Evolutionary conservation across 1,140 invertebrate species (phyloP).

Genomic region (Drosophila dunni): DNA sequence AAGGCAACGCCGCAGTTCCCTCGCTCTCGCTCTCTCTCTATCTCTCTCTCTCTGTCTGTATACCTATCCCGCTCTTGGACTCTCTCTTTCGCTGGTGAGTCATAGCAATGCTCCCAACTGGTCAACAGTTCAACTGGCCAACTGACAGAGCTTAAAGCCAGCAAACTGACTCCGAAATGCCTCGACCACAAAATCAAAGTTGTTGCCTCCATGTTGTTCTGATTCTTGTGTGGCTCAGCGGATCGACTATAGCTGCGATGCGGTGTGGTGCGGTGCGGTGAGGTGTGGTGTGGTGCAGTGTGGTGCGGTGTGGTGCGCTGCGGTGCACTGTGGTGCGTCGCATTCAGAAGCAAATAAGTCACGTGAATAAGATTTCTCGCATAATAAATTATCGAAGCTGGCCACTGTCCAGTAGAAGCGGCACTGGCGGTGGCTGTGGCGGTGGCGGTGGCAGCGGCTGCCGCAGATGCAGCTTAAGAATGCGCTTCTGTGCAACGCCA

Average conservation of each 20-base stretch:
- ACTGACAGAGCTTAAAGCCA: slow-evolving; percentile 15
- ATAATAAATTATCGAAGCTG: slow-evolving; percentile 82
- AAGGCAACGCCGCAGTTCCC: slow-evolving; percentile 60
- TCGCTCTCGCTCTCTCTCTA: slow-evolving; percentile 3
- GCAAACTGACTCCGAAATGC: not conserved
- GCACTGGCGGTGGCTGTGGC: slow-evolving; percentile 4
- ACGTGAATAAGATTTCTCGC: slow-evolving; percentile 84
- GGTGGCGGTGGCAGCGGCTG: slow-evolving; percentile 8
- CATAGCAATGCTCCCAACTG: slow-evolving; percentile 24
- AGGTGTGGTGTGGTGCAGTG: not conserved
- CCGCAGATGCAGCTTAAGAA: slow-evolving; percentile 35
- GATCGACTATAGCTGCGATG: slow-evolving; percentile 19
- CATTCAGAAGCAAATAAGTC: slow-evolving; percentile 84
- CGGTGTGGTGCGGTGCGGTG: not conserved
- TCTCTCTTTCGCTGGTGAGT: slow-evolving; percentile 19
- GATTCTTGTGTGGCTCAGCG: slow-evolving; percentile 55
- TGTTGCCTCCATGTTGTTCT: slow-evolving; percentile 35
- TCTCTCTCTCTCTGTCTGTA: not conserved
- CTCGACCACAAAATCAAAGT: not conserved
- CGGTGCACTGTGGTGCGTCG: slow-evolving; percentile 11
- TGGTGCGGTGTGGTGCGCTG: not conserved
- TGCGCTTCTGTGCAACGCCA: slow-evolving; percentile 77
- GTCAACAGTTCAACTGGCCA: slow-evolving; percentile 35
- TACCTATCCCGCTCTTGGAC: not conserved
- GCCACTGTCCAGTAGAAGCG: slow-evolving; percentile 24